Percentiles rank a stretch among this genome's conserved stretches.
Evolutionary conservation across 2,113 vertebrate genomes (phyloP).

Genomic region (Capreolus pygargus): DNA sequence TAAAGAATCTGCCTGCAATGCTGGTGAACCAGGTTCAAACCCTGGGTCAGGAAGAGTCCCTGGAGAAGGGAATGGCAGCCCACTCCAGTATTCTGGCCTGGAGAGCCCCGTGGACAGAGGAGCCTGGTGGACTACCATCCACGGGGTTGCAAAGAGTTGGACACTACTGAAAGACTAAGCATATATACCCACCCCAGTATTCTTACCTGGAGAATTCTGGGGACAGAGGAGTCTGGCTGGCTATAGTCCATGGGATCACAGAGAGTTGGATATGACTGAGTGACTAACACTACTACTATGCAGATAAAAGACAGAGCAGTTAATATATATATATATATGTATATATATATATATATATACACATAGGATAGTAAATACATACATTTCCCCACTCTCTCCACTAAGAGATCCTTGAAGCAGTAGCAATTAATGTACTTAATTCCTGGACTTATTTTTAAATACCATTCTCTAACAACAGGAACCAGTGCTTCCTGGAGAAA

Average conservation of each 20-base stretch:
- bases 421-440: neutral
- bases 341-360: neutral
- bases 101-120: accelerated
- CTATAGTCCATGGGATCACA: neutral
- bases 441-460: neutral
- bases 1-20: too few species aligned
- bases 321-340: neutral
- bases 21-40: too few species aligned
- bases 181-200: neutral
- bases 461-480: neutral
- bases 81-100: neutral
- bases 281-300: neutral
- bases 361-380: neutral
- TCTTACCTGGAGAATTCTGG: neutral
- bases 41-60: neutral
- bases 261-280: neutral
- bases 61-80: neutral
- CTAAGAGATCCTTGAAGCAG: neutral
- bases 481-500: neutral
- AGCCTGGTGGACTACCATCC: neutral
- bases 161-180: neutral
- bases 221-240: neutral
- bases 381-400: neutral
- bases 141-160: neutral
- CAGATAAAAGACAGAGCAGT: neutral